Evolutionary conservation across 2,888 invertebrate species (phyloP), one percentile per base, ranked within the genome.

Genomic region (Notodonta ziczac): DNA sequence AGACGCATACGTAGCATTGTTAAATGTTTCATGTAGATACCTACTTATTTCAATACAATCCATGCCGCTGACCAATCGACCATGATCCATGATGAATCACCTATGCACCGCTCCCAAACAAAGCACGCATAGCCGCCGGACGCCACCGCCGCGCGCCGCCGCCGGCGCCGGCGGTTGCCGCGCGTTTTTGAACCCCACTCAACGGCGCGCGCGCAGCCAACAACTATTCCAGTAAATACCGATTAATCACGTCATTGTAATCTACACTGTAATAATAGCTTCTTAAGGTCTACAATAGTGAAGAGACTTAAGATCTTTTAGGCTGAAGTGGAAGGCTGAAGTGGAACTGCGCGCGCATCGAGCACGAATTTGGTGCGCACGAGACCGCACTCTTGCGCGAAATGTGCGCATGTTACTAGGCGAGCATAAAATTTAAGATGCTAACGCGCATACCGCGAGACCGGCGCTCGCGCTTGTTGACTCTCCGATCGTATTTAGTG

Each of bases 361-460:
- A 75, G 83, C 86, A 78, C 84, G 84, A 80, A 74, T 76, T 74
- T 67, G 78, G 78, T 89, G 91, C 91, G 91, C 91, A 86, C 85
- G 84, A 84, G 82, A 82, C 85, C 85, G 85, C 85, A 83, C 85
- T 87, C 88, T 91, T 93, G 93, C 93, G 93, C 93, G 91, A 92
- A 91, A 87, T 86, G 92, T 93, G 93, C 93, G 92, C 93, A 87
- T 87, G 78, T 78, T 89, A 91, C 90, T 77, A 91, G 90, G 91
- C 77, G 73, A 68, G 51, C 83, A 89, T 84, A 74, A 77, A 60
- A 24, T 58, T 44, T 46, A 48, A 51, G 60, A 59, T 61, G 67
- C 32, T 44, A 57, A 63, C 55, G 66, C 59, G 60, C 53, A 58
- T 52, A 58, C 56, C 60, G 63, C 66, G 65, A 24, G 60, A 60